Conservation (phyloP, 2,113 vertebrate species). For the Charina bottae region DNA sequence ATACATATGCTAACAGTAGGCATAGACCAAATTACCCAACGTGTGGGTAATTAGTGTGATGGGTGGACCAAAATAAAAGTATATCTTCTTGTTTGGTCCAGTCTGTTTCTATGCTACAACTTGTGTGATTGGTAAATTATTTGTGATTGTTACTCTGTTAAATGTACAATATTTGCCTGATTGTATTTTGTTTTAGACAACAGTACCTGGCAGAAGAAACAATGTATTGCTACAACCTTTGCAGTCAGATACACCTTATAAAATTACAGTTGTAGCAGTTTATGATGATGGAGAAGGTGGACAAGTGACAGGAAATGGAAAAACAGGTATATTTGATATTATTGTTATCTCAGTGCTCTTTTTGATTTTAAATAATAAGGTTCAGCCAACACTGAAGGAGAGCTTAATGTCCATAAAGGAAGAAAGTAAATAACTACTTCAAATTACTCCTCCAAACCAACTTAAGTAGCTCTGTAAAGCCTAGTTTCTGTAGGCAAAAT, state of each 20-base stretch:
- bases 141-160: not conserved
- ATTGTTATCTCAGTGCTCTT: not conserved
- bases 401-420: not conserved
- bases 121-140: not conserved
- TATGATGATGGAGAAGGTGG: constrained; percentile 91
- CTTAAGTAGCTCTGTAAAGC: not conserved
- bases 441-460: not conserved
- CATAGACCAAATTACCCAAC: not conserved
- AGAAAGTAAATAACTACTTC: not conserved
- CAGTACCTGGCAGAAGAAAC: constrained; percentile 92
- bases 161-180: not conserved
- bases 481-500: not conserved
- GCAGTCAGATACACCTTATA: constrained; percentile 88
- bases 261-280: constrained; percentile 91
- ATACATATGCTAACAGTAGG: not conserved
- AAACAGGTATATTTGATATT: constrained; percentile 79
- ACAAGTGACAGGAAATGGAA: constrained; percentile 85
- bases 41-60: not conserved
- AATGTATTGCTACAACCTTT: constrained; percentile 88
- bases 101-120: not conserved
- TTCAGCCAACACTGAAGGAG: not conserved
- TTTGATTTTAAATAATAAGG: not conserved
- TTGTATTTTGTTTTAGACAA: constrained; percentile 76
- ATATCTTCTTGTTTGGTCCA: not conserved
- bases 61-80: not conserved